Percentiles rank a stretch among this genome's conserved stretches.
Conservation (phyloP, 2,797 vertebrate genomes). For the Nannoperca obscura region DNA sequence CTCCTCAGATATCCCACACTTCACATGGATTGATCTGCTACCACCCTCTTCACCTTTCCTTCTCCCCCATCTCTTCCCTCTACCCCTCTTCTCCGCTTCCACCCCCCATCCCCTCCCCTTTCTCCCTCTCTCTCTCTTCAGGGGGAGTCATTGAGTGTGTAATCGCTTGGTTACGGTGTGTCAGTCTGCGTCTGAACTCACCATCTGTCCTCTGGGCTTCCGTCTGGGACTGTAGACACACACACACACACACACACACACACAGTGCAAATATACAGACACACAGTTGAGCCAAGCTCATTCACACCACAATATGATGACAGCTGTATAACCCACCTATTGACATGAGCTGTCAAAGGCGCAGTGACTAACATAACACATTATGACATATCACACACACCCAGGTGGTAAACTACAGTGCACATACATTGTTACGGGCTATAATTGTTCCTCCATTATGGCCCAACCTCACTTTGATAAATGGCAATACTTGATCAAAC, state of each 20-base stretch:
- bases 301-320: conserved; percentile 83
- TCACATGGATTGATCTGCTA: conserved; percentile 38
- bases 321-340: conserved; percentile 84
- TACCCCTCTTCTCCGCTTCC: conserved; percentile 26
- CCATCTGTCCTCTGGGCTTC: conserved; percentile 84
- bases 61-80: conserved; percentile 11
- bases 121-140: conserved; percentile 52
- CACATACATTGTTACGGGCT: conserved; percentile 43
- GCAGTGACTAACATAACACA: conserved; percentile 82
- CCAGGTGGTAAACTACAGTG: conserved; percentile 45
- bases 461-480: conserved; percentile 22
- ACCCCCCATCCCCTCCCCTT: conserved; percentile 15
- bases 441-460: conserved; percentile 46
- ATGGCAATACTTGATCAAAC: not conserved
- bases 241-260: conserved; percentile 39
- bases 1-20: conserved; percentile 26
- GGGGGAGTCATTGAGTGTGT: conserved; percentile 82
- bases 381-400: conserved; percentile 76
- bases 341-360: conserved; percentile 82
- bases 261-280: conserved; percentile 53
- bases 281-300: conserved; percentile 75
- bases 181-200: conserved; percentile 82
- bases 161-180: conserved; percentile 84
- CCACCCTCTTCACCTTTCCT: conserved; percentile 19
- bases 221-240: conserved; percentile 74